phyloP scores from a whole-genome alignment of 64 coral and sea anemone genomes.

The Dendrophyllia cribrosa region DNA sequence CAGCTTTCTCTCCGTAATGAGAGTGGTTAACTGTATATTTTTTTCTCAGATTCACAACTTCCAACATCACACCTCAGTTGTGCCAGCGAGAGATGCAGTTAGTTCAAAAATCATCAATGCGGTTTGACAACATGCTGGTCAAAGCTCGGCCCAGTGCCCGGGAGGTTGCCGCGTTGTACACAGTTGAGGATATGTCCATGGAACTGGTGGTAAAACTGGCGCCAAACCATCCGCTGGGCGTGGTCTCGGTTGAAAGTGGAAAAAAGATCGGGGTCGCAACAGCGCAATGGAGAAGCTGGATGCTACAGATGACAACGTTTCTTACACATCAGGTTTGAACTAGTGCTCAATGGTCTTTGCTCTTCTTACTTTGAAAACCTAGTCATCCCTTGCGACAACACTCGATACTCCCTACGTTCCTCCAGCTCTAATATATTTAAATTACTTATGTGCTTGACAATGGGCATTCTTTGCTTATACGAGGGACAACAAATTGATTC shows the following conservation, averaged over 20 bases:
- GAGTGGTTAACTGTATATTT: not conserved
- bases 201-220: conserved; percentile 92
- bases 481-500: no score
- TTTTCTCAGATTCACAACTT: conserved; percentile 81
- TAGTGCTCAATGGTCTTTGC: not conserved
- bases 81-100: conserved; percentile 88
- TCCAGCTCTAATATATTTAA: not conserved
- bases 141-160: conserved; percentile 85
- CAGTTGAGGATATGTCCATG: conserved; percentile 95
- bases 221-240: conserved; percentile 90
- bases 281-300: conserved; percentile 96
- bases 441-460: not conserved
- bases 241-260: conserved; percentile 89
- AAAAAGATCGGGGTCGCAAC: conserved; percentile 86
- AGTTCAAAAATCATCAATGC: conserved; percentile 75
- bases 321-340: conserved; percentile 88
- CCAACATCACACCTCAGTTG: conserved; percentile 79
- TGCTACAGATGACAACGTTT: conserved; percentile 97
- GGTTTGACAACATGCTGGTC: conserved; percentile 93
- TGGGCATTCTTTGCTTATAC: no score
- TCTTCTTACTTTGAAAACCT: not conserved
- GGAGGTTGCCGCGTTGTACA: conserved; percentile 94
- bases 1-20: no score
- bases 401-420: no score
- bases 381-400: no score